These are phyloP conservation scores for Phylloscopus collybita DNA, from an alignment of 2,797 vertebrate genomes.

Conservation along the genomic window DNA sequence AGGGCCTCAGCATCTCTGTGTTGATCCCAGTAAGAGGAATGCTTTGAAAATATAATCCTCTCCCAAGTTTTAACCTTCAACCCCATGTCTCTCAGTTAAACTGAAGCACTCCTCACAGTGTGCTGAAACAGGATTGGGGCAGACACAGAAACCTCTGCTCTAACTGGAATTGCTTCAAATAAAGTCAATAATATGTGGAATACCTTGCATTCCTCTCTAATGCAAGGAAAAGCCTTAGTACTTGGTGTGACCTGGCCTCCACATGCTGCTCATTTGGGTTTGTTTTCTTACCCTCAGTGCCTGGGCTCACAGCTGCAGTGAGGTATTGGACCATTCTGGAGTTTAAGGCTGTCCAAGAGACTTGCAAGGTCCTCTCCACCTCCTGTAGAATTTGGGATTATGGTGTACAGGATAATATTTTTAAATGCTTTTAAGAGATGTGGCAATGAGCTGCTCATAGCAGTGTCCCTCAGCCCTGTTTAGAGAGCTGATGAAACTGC, in stretches of 20 bases:
- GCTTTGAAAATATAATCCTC: slow-evolving; percentile 6
- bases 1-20: not conserved
- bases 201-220: slow-evolving; percentile 26
- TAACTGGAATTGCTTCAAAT: not conserved
- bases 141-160: not conserved
- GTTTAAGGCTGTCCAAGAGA: not conserved
- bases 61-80: not conserved
- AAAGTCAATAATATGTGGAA: slow-evolving; percentile 22
- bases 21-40: not conserved
- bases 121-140: not conserved
- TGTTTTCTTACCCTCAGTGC: slow-evolving; percentile 7
- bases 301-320: not conserved
- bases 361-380: not conserved
- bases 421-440: not conserved
- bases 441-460: not conserved
- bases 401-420: not conserved
- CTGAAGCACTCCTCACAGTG: not conserved
- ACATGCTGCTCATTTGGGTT: not conserved
- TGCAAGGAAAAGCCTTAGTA: not conserved
- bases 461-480: not conserved
- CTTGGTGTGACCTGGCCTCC: not conserved
- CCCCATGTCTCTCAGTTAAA: not conserved
- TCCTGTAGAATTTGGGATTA: not conserved
- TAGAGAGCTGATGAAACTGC: not conserved
- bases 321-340: not conserved